Conservation (phyloP, 2,888 invertebrate species). For the Sarcophaga subvicina region DNA sequence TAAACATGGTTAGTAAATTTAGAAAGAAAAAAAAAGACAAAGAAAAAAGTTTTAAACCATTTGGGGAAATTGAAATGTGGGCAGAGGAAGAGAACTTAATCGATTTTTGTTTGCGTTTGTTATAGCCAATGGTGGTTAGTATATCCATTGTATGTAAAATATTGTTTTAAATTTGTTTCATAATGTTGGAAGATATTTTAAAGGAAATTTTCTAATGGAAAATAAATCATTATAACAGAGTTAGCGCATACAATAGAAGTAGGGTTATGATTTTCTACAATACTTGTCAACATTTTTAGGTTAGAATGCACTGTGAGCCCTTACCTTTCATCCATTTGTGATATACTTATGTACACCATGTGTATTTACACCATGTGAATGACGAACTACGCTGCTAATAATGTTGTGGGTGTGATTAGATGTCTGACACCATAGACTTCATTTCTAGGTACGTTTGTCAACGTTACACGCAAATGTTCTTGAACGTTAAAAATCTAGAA, state of each 20-base stretch:
- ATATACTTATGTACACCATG: too few relatives aligned
- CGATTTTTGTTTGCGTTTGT: not conserved
- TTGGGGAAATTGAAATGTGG: constrained; percentile 35
- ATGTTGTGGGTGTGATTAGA: constrained; percentile 48
- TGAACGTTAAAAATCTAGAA: not conserved
- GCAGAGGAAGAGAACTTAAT: constrained; percentile 25
- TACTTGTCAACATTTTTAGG: too few relatives aligned
- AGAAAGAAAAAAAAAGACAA: not conserved
- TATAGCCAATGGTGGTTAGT: not conserved
- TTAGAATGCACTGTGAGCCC: too few relatives aligned
- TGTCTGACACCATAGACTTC: constrained; percentile 24
- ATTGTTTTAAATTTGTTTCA: not conserved
- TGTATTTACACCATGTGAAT: too few relatives aligned
- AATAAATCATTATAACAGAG: not conserved
- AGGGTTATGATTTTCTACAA: too few relatives aligned
- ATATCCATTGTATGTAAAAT: too few relatives aligned
- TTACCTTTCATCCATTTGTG: too few relatives aligned
- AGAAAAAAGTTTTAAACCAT: not conserved
- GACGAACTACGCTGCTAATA: not conserved
- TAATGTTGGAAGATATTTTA: not conserved
- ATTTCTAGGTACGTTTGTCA: not conserved
- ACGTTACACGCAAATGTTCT: not conserved
- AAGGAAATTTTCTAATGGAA: not conserved
- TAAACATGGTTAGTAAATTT: constrained; percentile 16
- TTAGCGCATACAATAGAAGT: too few relatives aligned